Evolutionary conservation across 2,113 vertebrate species (phyloP), one percentile per base, ranked within the genome.

Genomic region (Mesocricetus auratus): DNA sequence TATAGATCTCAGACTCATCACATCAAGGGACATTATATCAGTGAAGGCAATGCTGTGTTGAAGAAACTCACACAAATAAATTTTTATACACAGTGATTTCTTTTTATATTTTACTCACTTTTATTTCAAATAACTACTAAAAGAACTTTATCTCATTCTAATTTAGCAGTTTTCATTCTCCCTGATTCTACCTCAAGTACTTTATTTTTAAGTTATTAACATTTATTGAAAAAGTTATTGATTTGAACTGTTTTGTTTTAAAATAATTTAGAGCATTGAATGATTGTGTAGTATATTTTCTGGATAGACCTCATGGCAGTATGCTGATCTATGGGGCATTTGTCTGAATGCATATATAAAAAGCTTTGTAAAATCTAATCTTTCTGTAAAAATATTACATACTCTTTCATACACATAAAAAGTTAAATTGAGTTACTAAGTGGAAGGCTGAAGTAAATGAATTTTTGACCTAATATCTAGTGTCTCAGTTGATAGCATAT

Each of bases 21-120:
- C 60, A 82, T 77, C 50, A 74, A 0, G 31, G 77, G 86, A 91
- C 53, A 88, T 15, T 71, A 24, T 1, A 86, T 83, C 93, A 93
- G 19, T 64, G 24, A 74, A 33, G 13, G 8, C 22, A 95, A 0
- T 0, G 29, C 39, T 1, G 53, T 73, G n/a, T 83, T 69, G 9
- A 86, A 31, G 22, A 94, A 86, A 45, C 1, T n/a, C 90, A 73
- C 4, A 33, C 29, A 12, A 13, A 6, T 95, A 10, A 90, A 89
- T 92, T 95, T 91, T 71, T 13, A n/a, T 93, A 89, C 50, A 95
- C 22, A 69, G 81, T 26, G 1, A 73, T 92, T 78, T n/a, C 0
- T 9, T 45, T 93, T 86, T 47, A 22, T 11, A 90, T 74, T 73
- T 83, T 29, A 15, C 26, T 8, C 42, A 16, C n/a, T 62, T n/a